These are phyloP conservation scores for Emydocephalus ijimae DNA, from an alignment of 2,113 vertebrate genomes.

Conservation along the genomic window DNA sequence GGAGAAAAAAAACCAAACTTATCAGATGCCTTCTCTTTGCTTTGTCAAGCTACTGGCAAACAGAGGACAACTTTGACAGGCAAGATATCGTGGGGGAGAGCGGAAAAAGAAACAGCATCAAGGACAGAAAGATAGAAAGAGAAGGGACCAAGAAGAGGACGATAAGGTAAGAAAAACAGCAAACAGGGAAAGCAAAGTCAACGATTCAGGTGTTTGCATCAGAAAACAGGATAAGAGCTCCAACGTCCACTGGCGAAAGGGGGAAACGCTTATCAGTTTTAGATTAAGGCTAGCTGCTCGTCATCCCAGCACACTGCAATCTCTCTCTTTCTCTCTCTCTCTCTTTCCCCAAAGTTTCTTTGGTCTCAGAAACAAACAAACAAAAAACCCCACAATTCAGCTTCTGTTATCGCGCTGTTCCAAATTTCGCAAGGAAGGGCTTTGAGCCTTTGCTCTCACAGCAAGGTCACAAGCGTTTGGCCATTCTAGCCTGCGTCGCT, in stretches of 20 bases:
- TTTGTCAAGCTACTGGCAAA: slow-evolving; percentile 45
- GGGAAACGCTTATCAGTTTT: not conserved
- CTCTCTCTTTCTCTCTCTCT: no score
- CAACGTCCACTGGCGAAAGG: slow-evolving; percentile 8
- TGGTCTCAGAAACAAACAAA: not conserved
- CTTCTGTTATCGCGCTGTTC: not conserved
- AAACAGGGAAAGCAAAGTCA: not conserved
- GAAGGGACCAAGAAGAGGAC: not conserved
- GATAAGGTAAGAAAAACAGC: slow-evolving; percentile 37
- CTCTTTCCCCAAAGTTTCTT: not conserved
- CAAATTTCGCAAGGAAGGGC: not conserved
- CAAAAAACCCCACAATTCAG: not conserved
- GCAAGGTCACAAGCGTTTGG: not conserved
- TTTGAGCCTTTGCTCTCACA: not conserved
- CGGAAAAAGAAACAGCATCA: slow-evolving; percentile 30
- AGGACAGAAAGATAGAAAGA: slow-evolving; percentile 46
- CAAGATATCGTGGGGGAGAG: slow-evolving; percentile 16
- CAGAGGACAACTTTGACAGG: slow-evolving; percentile 16
- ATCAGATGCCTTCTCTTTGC: not conserved
- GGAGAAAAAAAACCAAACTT: not conserved
- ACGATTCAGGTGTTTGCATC: slow-evolving; percentile 34
- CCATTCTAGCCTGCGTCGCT: not conserved
- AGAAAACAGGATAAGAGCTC: slow-evolving; percentile 27
- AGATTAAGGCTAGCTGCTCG: not conserved
- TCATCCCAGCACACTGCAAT: not conserved